Percentiles rank a stretch among this genome's conserved stretches.
Conservation (phyloP, 2,888 invertebrate species). For the Lithophane ornitopus region DNA sequence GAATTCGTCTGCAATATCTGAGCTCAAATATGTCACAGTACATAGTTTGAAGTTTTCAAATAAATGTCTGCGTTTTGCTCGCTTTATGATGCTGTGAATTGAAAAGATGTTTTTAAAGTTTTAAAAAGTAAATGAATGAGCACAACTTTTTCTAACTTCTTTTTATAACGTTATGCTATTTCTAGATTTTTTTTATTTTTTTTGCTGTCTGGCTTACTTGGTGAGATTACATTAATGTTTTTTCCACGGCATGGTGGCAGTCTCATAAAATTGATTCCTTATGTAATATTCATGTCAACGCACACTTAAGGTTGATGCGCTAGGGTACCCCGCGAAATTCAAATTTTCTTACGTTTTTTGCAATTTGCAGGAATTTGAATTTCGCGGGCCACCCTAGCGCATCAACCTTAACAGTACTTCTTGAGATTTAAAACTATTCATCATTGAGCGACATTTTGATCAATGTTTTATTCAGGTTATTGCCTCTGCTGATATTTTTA, state of each 20-base stretch:
- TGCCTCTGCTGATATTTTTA: slow-evolving; percentile 5
- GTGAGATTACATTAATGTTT: background rate
- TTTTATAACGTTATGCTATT: background rate
- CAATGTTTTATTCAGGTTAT: background rate
- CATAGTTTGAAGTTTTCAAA: slow-evolving; percentile 23
- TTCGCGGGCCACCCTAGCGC: no score
- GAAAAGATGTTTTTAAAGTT: background rate
- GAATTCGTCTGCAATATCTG: slow-evolving; percentile 28
- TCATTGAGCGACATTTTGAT: background rate
- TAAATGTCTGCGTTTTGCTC: background rate
- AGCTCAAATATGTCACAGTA: slow-evolving; percentile 1
- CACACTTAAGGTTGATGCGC: no score
- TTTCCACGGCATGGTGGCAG: background rate
- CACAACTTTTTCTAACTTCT: background rate
- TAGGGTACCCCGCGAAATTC: no score
- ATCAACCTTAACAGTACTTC: background rate
- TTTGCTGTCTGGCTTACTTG: background rate
- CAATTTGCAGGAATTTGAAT: no score
- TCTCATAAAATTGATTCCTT: background rate
- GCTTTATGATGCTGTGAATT: slow-evolving; percentile 5
- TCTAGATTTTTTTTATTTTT: background rate
- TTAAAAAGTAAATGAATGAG: background rate
- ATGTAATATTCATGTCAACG: background rate
- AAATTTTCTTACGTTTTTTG: no score
- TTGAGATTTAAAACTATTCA: background rate